phyloP scores from a whole-genome alignment of 2,888 invertebrate genomes.

The Julus scandinavius region DNA sequence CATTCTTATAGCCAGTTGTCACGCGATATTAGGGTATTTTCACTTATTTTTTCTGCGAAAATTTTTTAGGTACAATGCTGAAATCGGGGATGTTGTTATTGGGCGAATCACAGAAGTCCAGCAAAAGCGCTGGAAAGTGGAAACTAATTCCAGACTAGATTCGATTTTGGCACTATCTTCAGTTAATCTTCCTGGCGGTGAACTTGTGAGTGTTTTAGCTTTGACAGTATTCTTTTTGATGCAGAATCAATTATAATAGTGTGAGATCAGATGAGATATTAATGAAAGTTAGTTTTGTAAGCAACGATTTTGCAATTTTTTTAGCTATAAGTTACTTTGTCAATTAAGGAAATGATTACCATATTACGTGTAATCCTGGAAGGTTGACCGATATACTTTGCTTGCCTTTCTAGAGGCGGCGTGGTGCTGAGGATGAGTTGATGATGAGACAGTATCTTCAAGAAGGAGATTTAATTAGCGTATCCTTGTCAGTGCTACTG shows the following conservation, averaged over 20 bases:
- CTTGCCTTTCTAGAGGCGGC: constrained; percentile 74
- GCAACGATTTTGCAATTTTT: too few relatives aligned
- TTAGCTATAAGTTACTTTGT: too few relatives aligned
- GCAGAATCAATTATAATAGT: too few relatives aligned
- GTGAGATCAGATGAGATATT: too few relatives aligned
- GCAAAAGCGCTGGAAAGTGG: constrained; percentile 93
- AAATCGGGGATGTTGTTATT: constrained; percentile 97
- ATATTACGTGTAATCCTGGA: too few relatives aligned
- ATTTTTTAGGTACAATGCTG: constrained; percentile 70
- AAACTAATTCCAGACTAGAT: constrained; percentile 90
- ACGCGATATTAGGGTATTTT: neutral
- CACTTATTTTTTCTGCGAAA: neutral
- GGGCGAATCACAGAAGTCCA: constrained; percentile 95
- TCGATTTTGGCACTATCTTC: constrained; percentile 86
- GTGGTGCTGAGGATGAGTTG: constrained; percentile 96
- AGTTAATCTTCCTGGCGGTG: constrained; percentile 96
- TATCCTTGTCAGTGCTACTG: constrained; percentile 59
- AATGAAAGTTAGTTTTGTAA: too few relatives aligned
- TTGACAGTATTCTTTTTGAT: too few relatives aligned
- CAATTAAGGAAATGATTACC: too few relatives aligned
- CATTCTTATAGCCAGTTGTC: neutral
- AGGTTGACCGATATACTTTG: neutral
- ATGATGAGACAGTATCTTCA: constrained; percentile 95
- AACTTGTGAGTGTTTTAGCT: constrained; percentile 74
- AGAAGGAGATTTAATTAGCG: constrained; percentile 96